Conservation (phyloP, 1,140 invertebrate genomes). For the Nasonia giraulti region DNA sequence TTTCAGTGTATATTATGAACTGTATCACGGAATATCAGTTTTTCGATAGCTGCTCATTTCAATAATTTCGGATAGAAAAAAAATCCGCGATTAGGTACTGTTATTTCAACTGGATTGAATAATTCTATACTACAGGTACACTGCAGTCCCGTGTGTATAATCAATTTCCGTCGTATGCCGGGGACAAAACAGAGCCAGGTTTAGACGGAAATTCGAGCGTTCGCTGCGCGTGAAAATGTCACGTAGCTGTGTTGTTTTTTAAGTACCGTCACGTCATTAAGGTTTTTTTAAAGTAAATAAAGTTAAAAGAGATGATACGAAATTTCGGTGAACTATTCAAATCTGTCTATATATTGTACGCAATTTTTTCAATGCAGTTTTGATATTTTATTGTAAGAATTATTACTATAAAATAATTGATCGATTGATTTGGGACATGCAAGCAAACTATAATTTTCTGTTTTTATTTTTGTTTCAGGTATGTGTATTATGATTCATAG, state of each 20-base stretch:
- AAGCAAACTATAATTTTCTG: not conserved
- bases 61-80: not conserved
- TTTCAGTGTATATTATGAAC: too few species aligned
- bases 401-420: too few species aligned
- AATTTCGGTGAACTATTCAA: too few species aligned
- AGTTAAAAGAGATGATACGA: not conserved
- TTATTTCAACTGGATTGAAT: constrained; percentile 14
- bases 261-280: too few species aligned
- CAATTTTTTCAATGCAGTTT: too few species aligned
- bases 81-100: not conserved
- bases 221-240: not conserved
- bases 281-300: not conserved
- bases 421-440: too few species aligned
- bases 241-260: not conserved
- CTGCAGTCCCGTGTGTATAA: not conserved
- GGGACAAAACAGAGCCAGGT: not conserved
- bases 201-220: not conserved
- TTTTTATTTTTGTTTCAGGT: constrained; percentile 31
- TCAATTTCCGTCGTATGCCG: not conserved
- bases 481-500: not conserved
- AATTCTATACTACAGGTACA: too few species aligned
- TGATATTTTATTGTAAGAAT: too few species aligned
- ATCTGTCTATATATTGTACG: too few species aligned
- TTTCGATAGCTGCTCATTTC: not conserved
- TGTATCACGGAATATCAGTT: not conserved